Evolutionary conservation across 2,113 vertebrate genomes (phyloP).

Genomic region (Pterophyllum scalare): DNA sequence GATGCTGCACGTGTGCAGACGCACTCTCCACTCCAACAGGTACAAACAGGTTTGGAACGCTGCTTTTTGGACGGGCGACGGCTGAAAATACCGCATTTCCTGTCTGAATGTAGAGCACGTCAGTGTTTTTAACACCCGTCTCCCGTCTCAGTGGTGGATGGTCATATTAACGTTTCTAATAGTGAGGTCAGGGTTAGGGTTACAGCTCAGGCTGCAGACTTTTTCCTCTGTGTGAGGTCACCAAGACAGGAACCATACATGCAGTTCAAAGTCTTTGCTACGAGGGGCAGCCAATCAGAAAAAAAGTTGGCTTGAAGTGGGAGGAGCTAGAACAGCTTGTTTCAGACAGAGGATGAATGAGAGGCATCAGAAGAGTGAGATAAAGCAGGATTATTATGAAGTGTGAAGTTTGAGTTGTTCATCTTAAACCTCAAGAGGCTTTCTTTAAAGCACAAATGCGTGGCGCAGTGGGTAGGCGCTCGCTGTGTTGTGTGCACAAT

Average conservation of each 20-base stretch:
- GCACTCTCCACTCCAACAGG: not conserved
- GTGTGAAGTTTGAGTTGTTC: not conserved
- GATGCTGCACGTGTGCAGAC: not conserved
- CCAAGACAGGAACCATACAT: not conserved
- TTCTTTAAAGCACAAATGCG: not conserved
- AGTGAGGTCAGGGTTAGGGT: not conserved
- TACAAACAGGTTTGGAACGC: not conserved
- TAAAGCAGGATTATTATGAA: not conserved
- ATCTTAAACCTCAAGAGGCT: not conserved
- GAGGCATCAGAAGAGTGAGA: too few relatives aligned
- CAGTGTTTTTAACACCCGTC: too few relatives aligned
- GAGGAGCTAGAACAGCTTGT: not conserved
- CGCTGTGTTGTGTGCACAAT: too few relatives aligned
- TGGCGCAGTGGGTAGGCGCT: too few relatives aligned
- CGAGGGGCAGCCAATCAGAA: not conserved
- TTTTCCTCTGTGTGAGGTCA: not conserved
- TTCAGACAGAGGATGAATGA: too few relatives aligned
- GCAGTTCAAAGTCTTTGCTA: fast-evolving
- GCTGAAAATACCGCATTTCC: not conserved
- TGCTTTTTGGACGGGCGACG: not conserved
- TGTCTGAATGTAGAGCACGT: not conserved
- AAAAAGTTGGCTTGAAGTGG: not conserved
- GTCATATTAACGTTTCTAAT: not conserved
- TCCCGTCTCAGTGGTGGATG: not conserved
- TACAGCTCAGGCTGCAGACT: not conserved